Evolutionary conservation across 2,888 invertebrate genomes (phyloP).

Genomic region (Emmelina monodactyla): DNA sequence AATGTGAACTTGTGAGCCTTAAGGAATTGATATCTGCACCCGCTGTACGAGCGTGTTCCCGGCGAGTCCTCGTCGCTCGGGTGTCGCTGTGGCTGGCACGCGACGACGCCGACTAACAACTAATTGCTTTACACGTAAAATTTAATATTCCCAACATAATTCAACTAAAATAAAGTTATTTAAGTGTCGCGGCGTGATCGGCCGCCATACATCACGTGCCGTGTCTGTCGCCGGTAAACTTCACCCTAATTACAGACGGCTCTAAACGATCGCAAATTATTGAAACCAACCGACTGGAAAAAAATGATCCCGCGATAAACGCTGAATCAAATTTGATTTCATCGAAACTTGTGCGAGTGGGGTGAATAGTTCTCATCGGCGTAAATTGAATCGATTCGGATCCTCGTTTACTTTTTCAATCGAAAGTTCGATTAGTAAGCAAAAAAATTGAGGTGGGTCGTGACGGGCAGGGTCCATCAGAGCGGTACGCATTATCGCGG

Average conservation of each 20-base stretch:
- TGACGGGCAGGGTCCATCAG: not conserved
- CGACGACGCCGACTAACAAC: not conserved
- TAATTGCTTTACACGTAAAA: not conserved
- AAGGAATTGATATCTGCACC: too few relatives aligned
- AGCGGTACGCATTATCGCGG: not conserved
- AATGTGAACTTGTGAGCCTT: too few relatives aligned
- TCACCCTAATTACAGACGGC: too few relatives aligned
- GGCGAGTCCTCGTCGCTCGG: too few relatives aligned
- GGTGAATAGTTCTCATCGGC: not conserved
- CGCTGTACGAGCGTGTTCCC: too few relatives aligned
- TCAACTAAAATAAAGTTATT: not conserved
- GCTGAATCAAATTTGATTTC: constrained; percentile 1
- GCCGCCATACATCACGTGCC: not conserved
- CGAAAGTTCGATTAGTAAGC: not conserved
- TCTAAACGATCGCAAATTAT: too few relatives aligned
- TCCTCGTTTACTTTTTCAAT: not conserved
- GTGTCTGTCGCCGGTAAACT: not conserved
- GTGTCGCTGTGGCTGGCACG: too few relatives aligned
- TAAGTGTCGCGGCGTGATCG: constrained; percentile 1
- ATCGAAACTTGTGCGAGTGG: not conserved
- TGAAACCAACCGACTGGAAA: too few relatives aligned
- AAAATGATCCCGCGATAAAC: not conserved
- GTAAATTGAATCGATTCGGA: not conserved
- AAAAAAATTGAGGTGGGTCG: not conserved
- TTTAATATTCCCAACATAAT: constrained; percentile 1